A percentile compares a stretch with the other conserved stretches of the same genome.
These are phyloP conservation scores for Hermetia illucens DNA, from an alignment of 1,140 invertebrate species.

Conservation along the genomic window DNA sequence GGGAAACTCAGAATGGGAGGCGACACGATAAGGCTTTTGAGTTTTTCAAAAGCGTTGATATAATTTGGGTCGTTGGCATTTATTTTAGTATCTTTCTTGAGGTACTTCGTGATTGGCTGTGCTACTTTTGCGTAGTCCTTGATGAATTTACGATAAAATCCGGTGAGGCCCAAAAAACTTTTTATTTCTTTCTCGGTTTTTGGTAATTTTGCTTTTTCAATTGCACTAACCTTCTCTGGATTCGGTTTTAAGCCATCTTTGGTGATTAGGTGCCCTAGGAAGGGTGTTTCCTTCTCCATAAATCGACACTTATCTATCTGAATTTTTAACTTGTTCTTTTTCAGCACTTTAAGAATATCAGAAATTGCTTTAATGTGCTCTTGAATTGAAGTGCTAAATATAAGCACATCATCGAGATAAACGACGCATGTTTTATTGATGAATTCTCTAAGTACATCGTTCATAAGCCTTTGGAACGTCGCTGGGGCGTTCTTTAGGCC, in stretches of 20 bases:
- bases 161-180: no score
- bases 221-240: slow-evolving; percentile 25
- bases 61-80: slow-evolving; percentile 9
- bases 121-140: slow-evolving; percentile 12
- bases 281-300: slow-evolving; percentile 21
- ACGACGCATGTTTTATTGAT: slow-evolving; percentile 14
- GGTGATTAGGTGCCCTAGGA: slow-evolving; percentile 31
- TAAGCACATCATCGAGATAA: slow-evolving; percentile 21
- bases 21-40: slow-evolving; percentile 11
- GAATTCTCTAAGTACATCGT: slow-evolving; percentile 17
- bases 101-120: slow-evolving; percentile 13
- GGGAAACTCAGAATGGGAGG: slow-evolving; percentile 18
- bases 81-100: slow-evolving; percentile 13
- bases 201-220: no score
- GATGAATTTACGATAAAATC: slow-evolving; percentile 13
- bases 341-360: slow-evolving; percentile 24
- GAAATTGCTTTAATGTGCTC: slow-evolving; percentile 15
- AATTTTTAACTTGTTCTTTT: slow-evolving; percentile 10
- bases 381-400: slow-evolving; percentile 13
- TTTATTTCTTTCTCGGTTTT: no score
- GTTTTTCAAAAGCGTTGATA: slow-evolving; percentile 12
- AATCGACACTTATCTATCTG: slow-evolving; percentile 16
- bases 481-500: no score
- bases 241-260: slow-evolving; percentile 27
- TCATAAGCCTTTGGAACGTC: slow-evolving; percentile 31